Evolutionary conservation across 2,113 vertebrate species (phyloP).

Genomic region (Salminus brasiliensis): DNA sequence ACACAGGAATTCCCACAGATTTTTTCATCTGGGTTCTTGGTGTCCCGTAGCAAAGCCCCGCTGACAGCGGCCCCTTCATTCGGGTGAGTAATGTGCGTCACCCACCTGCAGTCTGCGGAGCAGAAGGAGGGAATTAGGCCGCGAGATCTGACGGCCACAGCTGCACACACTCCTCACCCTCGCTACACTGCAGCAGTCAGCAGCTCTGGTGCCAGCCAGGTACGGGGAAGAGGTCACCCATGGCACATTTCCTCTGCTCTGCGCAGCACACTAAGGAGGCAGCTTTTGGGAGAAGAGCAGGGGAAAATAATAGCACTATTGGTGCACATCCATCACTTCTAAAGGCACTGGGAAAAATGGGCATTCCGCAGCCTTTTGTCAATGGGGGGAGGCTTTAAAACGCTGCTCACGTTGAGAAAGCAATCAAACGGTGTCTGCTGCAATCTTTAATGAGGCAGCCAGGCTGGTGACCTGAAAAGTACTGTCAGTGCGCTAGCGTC

Average conservation of each 20-base stretch:
- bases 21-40: background rate
- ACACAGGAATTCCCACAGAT: background rate
- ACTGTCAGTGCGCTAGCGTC: background rate
- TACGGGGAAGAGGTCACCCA: background rate
- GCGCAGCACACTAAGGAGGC: background rate
- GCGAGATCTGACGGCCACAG: background rate
- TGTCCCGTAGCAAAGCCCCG: background rate
- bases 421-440: conserved; percentile 42
- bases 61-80: background rate
- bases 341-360: conserved; percentile 11
- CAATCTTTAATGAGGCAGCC: conserved; percentile 34
- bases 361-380: background rate
- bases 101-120: conserved; percentile 9
- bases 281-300: background rate
- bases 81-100: conserved; percentile 11
- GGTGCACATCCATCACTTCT: conserved; percentile 7
- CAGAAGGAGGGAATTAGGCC: background rate
- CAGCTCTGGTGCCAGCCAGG: conserved; percentile 10
- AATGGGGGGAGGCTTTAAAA: conserved; percentile 24
- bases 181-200: conserved; percentile 12
- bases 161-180: conserved; percentile 5
- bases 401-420: conserved; percentile 27
- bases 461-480: conserved; percentile 46
- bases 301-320: background rate
- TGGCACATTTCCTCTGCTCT: background rate